Conservation (phyloP, 2,797 vertebrate species). For the Miichthys miiuy region DNA sequence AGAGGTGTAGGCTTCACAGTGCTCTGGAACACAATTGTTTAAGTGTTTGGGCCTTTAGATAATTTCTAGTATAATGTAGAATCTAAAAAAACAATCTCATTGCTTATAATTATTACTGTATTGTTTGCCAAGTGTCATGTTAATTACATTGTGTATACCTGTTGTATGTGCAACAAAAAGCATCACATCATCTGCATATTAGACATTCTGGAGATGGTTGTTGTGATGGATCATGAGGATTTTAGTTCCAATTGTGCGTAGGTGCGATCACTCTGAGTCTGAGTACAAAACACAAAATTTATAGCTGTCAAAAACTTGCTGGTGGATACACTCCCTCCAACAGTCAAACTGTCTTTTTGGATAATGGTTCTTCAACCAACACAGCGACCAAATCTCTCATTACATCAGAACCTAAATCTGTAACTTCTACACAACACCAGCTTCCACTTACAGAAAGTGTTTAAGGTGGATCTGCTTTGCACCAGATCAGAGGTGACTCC, state of each 20-base stretch:
- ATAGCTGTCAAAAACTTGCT: slow-evolving; percentile 4
- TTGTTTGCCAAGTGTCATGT: neutral
- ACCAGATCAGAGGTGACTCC: neutral
- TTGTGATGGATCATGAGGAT: neutral
- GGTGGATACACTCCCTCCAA: neutral
- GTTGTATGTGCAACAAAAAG: slow-evolving; percentile 2
- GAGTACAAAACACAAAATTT: neutral
- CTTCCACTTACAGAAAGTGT: too few species aligned
- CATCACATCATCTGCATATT: slow-evolving; percentile 2
- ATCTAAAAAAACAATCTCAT: neutral
- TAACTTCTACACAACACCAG: neutral
- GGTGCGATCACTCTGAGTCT: too few species aligned
- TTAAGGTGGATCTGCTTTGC: neutral
- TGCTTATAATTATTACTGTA: neutral
- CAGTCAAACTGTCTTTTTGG: neutral
- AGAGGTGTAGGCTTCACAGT: slow-evolving; percentile 4
- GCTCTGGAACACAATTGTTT: neutral
- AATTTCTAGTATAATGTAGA: neutral
- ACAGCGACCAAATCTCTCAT: neutral
- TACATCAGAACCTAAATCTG: neutral
- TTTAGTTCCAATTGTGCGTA: neutral
- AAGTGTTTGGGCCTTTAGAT: neutral
- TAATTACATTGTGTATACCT: neutral
- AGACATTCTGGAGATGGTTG: neutral
- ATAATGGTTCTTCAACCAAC: neutral